Base-by-base conservation (phyloP, 2,113 vertebrate species). In the Anarrhichthys ocellatus region DNA sequence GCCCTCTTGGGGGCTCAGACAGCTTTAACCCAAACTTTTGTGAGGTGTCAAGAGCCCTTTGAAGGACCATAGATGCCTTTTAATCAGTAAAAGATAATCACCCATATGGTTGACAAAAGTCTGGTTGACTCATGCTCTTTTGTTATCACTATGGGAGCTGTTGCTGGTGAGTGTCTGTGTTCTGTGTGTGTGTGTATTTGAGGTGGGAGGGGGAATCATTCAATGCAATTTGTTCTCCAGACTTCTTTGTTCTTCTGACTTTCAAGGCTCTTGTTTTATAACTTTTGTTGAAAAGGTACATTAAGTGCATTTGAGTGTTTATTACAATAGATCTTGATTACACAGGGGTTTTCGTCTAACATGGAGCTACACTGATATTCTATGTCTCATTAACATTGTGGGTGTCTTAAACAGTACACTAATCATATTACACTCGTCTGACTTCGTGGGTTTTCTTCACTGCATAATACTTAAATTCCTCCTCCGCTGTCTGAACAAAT, bases 1-100 rank as follows among this genome's bases (percentile, higher is more conserved):
- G 58, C 42, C 77, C 78, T 80, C 62, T 76, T 73, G 63, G 84
- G 70, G 82, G 80, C 86, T 86, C 88, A 89, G 90, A 91, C 88
- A 85, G 76, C 89, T 84, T 90, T 76, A 83, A 81, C 73, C 61
- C 82, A 90, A 89, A 92, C 85, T 88, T 90, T 86, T 89, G 88
- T 78, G 82, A 91, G 88, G 92, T 81, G 86, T 93, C 69, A 78
- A 82, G 80, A 85, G 78, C 70, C 73, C 75, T 93, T 93, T 93
- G 92, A 93, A 90, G 90, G 20, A 34, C 73, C 70, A 80, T 52
- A 89, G 87, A 84, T 73, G 50, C 54, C 77, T 92, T 94, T 93
- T 94, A 93, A 93, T 93, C 87, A 93, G 82, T 64, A 82, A 9
- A 70, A 65, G 80, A 76, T 92, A 91, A 93, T 92, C 91, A 90